These are phyloP conservation scores for Taphrorychus bicolor DNA, from an alignment of 2,888 invertebrate species.

Conservation along the genomic window DNA sequence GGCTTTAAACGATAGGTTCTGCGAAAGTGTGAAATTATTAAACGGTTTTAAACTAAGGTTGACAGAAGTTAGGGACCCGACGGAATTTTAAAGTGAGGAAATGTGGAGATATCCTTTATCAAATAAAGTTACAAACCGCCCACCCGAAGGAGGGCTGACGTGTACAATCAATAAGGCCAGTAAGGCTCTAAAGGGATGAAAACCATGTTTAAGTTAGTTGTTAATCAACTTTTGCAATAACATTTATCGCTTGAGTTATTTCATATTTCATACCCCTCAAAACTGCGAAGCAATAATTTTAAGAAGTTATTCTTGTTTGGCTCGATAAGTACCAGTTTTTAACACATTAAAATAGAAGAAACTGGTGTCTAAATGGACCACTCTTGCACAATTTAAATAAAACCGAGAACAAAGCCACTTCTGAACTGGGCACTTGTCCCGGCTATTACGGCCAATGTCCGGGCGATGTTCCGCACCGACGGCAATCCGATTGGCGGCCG, in stretches of 20 bases:
- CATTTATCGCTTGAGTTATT: too few relatives aligned
- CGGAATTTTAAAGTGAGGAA: constrained; percentile 47
- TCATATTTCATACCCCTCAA: too few relatives aligned
- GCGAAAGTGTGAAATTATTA: constrained; percentile 48
- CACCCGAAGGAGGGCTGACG: constrained; percentile 2
- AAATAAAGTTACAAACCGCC: constrained; percentile 28
- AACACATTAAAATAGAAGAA: too few relatives aligned
- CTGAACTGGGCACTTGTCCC: constrained; percentile 5
- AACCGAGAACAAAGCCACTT: constrained; percentile 13
- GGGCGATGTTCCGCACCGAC: constrained; percentile 21
- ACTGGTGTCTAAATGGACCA: too few relatives aligned
- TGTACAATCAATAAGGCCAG: too few relatives aligned
- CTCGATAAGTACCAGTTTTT: too few relatives aligned
- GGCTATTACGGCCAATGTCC: constrained; percentile 24
- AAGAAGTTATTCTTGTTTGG: too few relatives aligned
- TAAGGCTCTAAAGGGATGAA: too few relatives aligned
- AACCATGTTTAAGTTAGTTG: too few relatives aligned
- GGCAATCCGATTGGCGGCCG: constrained; percentile 43
- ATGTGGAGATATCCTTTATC: constrained; percentile 45
- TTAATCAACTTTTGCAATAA: too few relatives aligned
- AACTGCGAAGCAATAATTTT: too few relatives aligned
- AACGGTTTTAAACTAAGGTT: constrained; percentile 49
- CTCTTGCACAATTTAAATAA: constrained; percentile 1
- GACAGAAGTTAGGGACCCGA: constrained; percentile 46
- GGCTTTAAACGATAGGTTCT: constrained; percentile 44